Evolutionary conservation across 1,140 invertebrate species (phyloP), one percentile per base, ranked within the genome.

Genomic region (Antheraea pernyi): DNA sequence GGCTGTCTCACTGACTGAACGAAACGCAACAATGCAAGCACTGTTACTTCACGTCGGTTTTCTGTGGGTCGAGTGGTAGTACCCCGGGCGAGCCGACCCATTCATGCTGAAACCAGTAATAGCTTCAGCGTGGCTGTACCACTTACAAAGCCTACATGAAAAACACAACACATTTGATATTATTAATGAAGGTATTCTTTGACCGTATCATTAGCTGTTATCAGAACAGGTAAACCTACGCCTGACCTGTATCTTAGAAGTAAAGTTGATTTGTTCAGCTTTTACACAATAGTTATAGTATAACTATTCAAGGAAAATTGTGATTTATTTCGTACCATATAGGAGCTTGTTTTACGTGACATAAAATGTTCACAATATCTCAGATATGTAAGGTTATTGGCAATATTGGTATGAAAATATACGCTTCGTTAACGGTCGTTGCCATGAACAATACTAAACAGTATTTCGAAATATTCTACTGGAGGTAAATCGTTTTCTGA

Each of bases 201-300:
- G 13, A 16, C 16, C 13, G 16, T 53, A 16, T 9, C 0, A 53
- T 53, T 16, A 53, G 13, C 16, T 13, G 46, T 53, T 53, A 53
- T 53, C 39, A 42, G 39, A 10, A 42, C 7, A 42, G 39, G 39
- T 42, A 42, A 10, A 53, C 16, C 46, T n/a, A 53, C 46, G 46
- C 46, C 16, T 53, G 11, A 53, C 46, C 46, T 53, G 6, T 16
- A 53, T 53, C 9, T 2, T 16, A 5, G 46, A 53, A 53, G 46
- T 53, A 53, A 53, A 53, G 46, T 11, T 53, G 46, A 53, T 53
- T 53, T 53, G 46, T 53, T 53, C 46, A 53, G 46, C 11, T n/a
- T 53, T 53, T 53, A 53, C 16, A n/a, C 46, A 13, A 53, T 16
- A 53, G 9, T 53, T 53, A 53, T 53, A 53, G 46, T n/a, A 13